phyloP scores from a whole-genome alignment of 2,888 invertebrate species.

The Rambutsinella grinnellia region DNA sequence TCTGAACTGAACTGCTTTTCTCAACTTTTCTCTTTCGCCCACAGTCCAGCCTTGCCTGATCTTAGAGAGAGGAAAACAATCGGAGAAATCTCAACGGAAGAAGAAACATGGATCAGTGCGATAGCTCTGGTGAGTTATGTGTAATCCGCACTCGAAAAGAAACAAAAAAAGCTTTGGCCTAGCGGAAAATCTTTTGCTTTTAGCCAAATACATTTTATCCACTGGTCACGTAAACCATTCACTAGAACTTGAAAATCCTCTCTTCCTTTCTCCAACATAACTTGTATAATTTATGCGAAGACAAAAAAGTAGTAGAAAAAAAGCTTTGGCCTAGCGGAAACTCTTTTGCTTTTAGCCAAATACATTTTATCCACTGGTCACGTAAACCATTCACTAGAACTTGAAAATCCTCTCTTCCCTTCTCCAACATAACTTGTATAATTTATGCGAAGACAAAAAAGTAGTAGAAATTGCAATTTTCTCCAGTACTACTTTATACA shows the following conservation, averaged over 20 bases:
- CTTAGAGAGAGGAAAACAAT: conserved; percentile 51
- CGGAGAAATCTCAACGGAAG: conserved; percentile 49
- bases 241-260: too few species aligned
- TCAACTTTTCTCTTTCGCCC: neutral
- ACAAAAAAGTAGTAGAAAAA: neutral
- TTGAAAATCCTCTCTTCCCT: conserved; percentile 11
- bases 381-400: too few species aligned
- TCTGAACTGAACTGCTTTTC: too few species aligned
- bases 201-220: neutral
- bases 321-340: too few species aligned
- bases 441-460: neutral
- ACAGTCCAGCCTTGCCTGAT: conserved; percentile 62
- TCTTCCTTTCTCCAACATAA: conserved; percentile 4
- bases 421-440: neutral
- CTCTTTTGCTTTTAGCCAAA: too few species aligned
- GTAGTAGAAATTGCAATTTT: neutral
- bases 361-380: conserved; percentile 10
- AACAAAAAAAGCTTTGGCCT: too few species aligned
- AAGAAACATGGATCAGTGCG: conserved; percentile 64
- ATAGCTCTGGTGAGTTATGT: conserved; percentile 61
- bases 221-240: conserved; percentile 30
- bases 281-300: neutral
- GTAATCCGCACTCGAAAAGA: too few species aligned
- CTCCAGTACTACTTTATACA: too few species aligned
- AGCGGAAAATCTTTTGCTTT: too few species aligned